These are phyloP conservation scores for Drosophila pseudoobscura DNA, from an alignment of 1,140 invertebrate species.

Conservation along the genomic window DNA sequence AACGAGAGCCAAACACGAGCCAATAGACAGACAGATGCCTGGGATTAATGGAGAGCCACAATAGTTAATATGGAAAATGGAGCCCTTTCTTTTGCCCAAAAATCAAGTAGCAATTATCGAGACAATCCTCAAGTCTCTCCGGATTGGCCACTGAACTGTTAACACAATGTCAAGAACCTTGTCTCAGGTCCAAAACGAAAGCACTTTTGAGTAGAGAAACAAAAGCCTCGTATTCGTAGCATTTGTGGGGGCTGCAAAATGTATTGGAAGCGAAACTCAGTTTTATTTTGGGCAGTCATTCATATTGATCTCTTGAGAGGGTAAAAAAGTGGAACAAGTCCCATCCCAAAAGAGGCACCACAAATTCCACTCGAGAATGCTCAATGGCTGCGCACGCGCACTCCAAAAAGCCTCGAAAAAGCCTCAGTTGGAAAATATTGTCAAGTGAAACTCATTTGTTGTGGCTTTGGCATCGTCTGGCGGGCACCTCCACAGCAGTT, in stretches of 20 bases:
- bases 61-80: neutral
- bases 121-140: constrained; percentile 33
- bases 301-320: constrained; percentile 25
- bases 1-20: constrained; percentile 48
- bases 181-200: constrained; percentile 45
- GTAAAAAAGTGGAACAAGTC: constrained; percentile 65
- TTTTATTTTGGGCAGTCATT: constrained; percentile 46
- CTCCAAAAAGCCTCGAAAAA: constrained; percentile 42
- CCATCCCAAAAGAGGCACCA: constrained; percentile 37
- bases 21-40: constrained; percentile 30
- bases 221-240: constrained; percentile 1
- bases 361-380: constrained; percentile 72
- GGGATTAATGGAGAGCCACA: neutral
- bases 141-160: constrained; percentile 63
- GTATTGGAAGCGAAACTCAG: constrained; percentile 3
- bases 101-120: constrained; percentile 56
- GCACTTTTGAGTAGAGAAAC: constrained; percentile 1
- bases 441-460: constrained; percentile 73
- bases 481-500: neutral
- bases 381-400: constrained; percentile 74
- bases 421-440: constrained; percentile 65
- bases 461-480: too few species aligned
- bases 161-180: constrained; percentile 51
- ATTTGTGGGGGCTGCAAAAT: constrained; percentile 20
- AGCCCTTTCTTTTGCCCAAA: constrained; percentile 22